Evolutionary conservation across 1,140 invertebrate genomes (phyloP).

Genomic region (Pararge aegeria): DNA sequence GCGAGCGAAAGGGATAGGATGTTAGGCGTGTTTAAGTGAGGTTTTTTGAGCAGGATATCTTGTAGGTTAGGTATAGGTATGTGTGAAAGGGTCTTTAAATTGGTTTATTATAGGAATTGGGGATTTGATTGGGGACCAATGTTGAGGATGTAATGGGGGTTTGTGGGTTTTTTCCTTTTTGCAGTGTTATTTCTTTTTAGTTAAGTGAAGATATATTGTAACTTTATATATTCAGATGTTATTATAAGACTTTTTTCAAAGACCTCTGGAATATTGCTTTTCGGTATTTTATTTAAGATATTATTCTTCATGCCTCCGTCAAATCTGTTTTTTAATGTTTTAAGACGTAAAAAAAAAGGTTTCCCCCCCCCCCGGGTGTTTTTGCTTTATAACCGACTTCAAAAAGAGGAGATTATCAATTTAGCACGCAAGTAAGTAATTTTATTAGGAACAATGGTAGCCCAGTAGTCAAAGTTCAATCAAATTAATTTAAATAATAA

Average conservation of each 20-base stretch:
- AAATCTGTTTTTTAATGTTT: too few species aligned
- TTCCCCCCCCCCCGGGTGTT: too few species aligned
- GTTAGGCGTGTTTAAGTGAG: constrained; percentile 7
- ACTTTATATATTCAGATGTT: neutral
- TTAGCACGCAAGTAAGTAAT: too few species aligned
- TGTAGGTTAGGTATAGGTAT: neutral
- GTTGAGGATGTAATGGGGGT: neutral
- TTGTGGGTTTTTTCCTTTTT: neutral
- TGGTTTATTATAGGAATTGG: constrained; percentile 4
- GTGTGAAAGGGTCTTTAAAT: constrained; percentile 14
- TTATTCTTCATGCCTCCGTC: too few species aligned
- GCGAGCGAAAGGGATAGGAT: constrained; percentile 28
- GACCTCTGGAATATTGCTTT: too few species aligned
- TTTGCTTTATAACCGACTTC: too few species aligned
- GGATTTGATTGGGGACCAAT: neutral
- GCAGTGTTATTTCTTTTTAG: neutral
- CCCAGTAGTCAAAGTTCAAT: too few species aligned
- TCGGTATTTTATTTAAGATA: too few species aligned
- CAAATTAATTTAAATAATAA: too few species aligned
- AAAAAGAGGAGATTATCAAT: too few species aligned
- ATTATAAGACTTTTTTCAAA: neutral
- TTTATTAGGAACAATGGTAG: too few species aligned
- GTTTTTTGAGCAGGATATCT: neutral
- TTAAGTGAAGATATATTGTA: neutral
- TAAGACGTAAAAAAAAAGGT: too few species aligned